phyloP scores from a whole-genome alignment of 2,113 vertebrate genomes.

The Alligator mississippiensis region DNA sequence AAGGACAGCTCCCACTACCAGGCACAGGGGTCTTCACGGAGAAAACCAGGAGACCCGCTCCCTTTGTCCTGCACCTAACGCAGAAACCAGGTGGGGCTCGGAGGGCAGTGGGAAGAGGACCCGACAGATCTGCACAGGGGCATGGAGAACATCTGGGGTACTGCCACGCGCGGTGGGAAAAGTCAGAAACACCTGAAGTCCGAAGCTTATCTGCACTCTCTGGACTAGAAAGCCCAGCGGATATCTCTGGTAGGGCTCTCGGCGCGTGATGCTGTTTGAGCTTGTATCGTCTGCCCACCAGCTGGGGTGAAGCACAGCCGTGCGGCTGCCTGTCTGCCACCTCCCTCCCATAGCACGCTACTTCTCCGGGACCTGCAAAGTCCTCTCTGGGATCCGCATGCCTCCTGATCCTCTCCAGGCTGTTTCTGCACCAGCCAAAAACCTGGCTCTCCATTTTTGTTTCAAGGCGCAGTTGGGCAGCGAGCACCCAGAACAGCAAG shows the following conservation, averaged over 20 bases:
- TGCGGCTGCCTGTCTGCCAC: not conserved
- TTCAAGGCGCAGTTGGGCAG: not conserved
- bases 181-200: not conserved
- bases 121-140: not conserved
- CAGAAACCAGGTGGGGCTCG: not conserved
- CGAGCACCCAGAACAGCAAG: not conserved
- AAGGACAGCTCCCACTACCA: not conserved
- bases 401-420: not conserved
- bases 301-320: not conserved
- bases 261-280: not conserved
- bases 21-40: not conserved
- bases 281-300: not conserved
- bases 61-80: not conserved
- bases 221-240: not conserved
- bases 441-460: not conserved
- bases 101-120: not conserved
- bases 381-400: not conserved
- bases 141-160: too few species aligned
- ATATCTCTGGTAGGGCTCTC: not conserved
- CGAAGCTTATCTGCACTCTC: not conserved
- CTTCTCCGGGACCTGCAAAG: not conserved
- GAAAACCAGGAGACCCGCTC: not conserved
- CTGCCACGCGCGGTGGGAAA: too few species aligned
- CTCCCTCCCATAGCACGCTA: not conserved
- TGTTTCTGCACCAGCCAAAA: too few species aligned